Evolutionary conservation across 2,113 vertebrate species (phyloP), one percentile per base, ranked within the genome.

Genomic region (Callionymus lyra): DNA sequence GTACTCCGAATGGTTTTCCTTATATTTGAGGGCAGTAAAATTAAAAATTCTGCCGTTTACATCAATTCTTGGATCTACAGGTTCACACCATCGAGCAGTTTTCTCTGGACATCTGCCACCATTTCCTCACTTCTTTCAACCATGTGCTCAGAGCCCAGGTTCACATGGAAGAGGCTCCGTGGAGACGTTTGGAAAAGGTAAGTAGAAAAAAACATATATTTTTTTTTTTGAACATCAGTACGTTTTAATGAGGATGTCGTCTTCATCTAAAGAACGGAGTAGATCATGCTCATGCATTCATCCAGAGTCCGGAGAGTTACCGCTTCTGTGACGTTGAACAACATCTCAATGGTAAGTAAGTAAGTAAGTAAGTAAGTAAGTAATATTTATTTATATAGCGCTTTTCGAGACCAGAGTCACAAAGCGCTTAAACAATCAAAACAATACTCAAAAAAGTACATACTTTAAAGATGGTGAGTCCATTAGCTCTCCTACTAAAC

Each of bases 311-410:
- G 8, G 88, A 92, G 31, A 71, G 74, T 11, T 76, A 61, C 54
- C 90, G 72, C 19, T 92, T 90, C 68, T 94, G 89, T 59, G 89
- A 92, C 40, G 89, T 82, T 31, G 86, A 90, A 64, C 90, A 88
- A 53, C 68, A 82, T 66, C 66, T 79, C 12, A 79, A 84, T 2
- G 85, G 91, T 92, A 65, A 87, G 21, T n/a, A n/a, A n/a, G n/a
- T n/a, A n/a, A n/a, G n/a, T n/a, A n/a, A n/a, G n/a, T n/a, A n/a
- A n/a, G n/a, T n/a, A n/a, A n/a, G n/a, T n/a, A n/a, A n/a, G n/a
- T n/a, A n/a, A n/a, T n/a, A n/a, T n/a, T n/a, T n/a, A n/a, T n/a
- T n/a, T n/a, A n/a, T n/a, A n/a, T n/a, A n/a, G n/a, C n/a, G n/a
- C n/a, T n/a, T n/a, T n/a, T n/a, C n/a, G n/a, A n/a, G n/a, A n/a